Evolutionary conservation across 1,140 invertebrate genomes (phyloP), one percentile per base, ranked within the genome.

Genomic region (Tetragonula clypearis): DNA sequence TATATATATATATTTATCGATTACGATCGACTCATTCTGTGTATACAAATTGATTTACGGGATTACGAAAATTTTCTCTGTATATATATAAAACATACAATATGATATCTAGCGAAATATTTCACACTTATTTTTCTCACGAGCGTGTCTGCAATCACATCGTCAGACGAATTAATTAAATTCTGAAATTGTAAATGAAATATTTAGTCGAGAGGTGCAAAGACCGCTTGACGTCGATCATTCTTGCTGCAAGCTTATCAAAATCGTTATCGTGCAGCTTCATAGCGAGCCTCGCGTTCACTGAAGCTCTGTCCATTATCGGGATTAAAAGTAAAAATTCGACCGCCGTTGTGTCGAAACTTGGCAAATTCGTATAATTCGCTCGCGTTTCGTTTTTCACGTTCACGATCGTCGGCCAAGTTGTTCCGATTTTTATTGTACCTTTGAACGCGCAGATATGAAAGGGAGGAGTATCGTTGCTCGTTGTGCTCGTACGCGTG

Each of bases 401-500:
- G n/a, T n/a, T n/a, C 5, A 21, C 30, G 41, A 30, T 2, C 4
- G 35, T 3, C 0, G 53, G 9, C 17, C 14, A 30, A 14, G 17
- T 76, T 58, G 19, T 80, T 86, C 78, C 58, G 74, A 73, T 73
- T 6, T 49, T 79, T 41, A 71, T 82, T 69, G 35, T 21, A 17
- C 60, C 11, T n/a, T n/a, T n/a, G 8, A 12, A 58, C 82, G n/a
- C 1, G 30, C 78, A 96, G 95, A 92, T 96, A 96, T 91, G 95
- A 95, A 56, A 93, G 95, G 21, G 96, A 96, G 83, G 96, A 96
- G 83, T 96, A 96, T 79, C 92, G 94, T 41, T 96, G 96, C 90
- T 94, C 93, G 26, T 86, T 95, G 68, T 96, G 96, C 89, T 94
- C 95, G 4, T 96, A 96, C 87, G 95, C 95, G 12, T 96, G 96